Conservation (phyloP, 1,140 invertebrate genomes). For the Ostrea denselamellosa region DNA sequence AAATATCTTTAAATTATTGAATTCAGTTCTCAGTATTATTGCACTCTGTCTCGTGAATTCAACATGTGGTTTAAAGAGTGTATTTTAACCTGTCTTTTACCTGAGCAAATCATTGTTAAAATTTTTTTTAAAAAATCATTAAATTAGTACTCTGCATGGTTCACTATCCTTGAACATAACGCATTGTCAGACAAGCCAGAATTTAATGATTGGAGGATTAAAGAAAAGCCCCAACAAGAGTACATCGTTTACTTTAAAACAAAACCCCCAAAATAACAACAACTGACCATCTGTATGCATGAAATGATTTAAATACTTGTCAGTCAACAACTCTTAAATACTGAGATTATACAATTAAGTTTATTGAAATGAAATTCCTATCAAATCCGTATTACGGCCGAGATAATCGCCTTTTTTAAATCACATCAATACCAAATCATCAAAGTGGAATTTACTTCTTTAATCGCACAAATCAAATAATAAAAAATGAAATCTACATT, state of each 20-base stretch:
- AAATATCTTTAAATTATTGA: not conserved
- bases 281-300: not conserved
- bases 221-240: not conserved
- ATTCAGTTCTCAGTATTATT: not conserved
- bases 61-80: not conserved
- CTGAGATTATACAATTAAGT: not conserved
- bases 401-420: not conserved
- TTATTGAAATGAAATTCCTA: not conserved
- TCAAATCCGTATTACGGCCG: not conserved
- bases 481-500: no score
- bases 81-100: not conserved
- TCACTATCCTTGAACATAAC: not conserved
- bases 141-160: not conserved
- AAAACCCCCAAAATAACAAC: not conserved
- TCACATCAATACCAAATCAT: not conserved
- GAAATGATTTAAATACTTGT: constrained; percentile 3
- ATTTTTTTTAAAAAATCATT: not conserved
- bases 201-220: not conserved
- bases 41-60: not conserved
- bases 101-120: no score
- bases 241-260: not conserved
- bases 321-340: not conserved
- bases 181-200: not conserved
- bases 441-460: constrained; percentile 5
- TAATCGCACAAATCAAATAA: not conserved